Conservation (phyloP, 2,888 invertebrate genomes). For the Odontocolon sp. region DNA sequence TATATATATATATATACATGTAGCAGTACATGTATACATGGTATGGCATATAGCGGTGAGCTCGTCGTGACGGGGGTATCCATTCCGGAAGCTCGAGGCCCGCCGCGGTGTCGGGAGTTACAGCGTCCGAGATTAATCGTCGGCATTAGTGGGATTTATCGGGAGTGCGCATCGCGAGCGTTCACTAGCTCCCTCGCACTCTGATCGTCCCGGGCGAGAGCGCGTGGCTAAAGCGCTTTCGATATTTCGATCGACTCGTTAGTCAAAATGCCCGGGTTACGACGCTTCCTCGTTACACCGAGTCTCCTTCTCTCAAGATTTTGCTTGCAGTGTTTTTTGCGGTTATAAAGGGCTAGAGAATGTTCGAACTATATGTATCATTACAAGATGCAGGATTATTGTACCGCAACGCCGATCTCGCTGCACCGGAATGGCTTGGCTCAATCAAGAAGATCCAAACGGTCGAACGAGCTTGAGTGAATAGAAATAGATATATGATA, state of each 20-base stretch:
- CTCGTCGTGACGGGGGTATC: slow-evolving; percentile 72
- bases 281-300: slow-evolving; percentile 28
- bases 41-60: slow-evolving; percentile 23
- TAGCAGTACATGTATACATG: not conserved
- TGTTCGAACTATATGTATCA: slow-evolving; percentile 21
- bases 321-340: too few relatives aligned
- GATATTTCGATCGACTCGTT: slow-evolving; percentile 67
- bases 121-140: slow-evolving; percentile 74
- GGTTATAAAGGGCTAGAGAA: too few relatives aligned
- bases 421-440: slow-evolving; percentile 10
- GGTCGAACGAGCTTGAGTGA: slow-evolving; percentile 24
- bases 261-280: slow-evolving; percentile 64
- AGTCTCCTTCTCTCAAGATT: not conserved
- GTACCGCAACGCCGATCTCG: not conserved
- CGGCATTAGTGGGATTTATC: slow-evolving; percentile 74
- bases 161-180: slow-evolving; percentile 60
- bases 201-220: slow-evolving; percentile 25
- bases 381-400: slow-evolving; percentile 22
- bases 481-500: slow-evolving; percentile 28
- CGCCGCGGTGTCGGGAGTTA: slow-evolving; percentile 62
- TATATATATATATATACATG: not conserved
- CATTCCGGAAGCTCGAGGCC: slow-evolving; percentile 72
- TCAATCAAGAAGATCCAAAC: slow-evolving; percentile 27
- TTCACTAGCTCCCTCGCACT: slow-evolving; percentile 20
- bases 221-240: slow-evolving; percentile 60